Base-by-base conservation (phyloP, 2,888 invertebrate species). In the Eupsilia transversa region DNA sequence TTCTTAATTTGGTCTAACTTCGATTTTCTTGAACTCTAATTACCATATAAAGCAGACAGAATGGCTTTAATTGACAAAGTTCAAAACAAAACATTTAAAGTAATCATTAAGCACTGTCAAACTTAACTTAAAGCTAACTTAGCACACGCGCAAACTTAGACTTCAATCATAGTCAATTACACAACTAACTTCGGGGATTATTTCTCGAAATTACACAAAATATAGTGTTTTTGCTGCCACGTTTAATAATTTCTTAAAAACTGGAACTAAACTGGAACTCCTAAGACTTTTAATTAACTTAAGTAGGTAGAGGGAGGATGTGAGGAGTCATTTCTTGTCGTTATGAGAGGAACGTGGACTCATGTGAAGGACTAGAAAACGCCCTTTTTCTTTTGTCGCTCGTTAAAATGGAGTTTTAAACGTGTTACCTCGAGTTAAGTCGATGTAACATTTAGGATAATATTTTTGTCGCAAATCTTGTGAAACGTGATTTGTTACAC, bases 261-360 rank as follows among this genome's bases (percentile, higher is more conserved):
- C 85, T 86, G 86, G 68, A 69, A 84, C 82, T 81, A 89, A 91
- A 90, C 85, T 86, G 86, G 68, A 69, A 84, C 82, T 81, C 85
- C 85, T 89, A 85, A 86, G 89, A 90, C 90, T 90, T 93, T 93
- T 94, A 94, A 94, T 94, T 94, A 94, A 93, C 92, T 92, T 77
- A 82, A 92, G 91, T 89, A 89, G 85, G 81, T 83, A 76, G 71
- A 63, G 74, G 54, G 86, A 86, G 83, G 86, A 87, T 77, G 86
- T 84, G 86, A 79, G 87, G 71, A 89, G 90, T 88, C 88, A 87
- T 92, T 91, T 88, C 84, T 90, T 87, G 87, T 72, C 87, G 90
- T 94, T 94, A 93, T 91, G 90, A 90, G 88, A 79, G 33, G 87
- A 79, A 94, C 93, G 94, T 94, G 94, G 88, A 89, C 86, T 88